phyloP scores from a whole-genome alignment of 1,140 invertebrate species.

The Drosophila pseudoobscura region DNA sequence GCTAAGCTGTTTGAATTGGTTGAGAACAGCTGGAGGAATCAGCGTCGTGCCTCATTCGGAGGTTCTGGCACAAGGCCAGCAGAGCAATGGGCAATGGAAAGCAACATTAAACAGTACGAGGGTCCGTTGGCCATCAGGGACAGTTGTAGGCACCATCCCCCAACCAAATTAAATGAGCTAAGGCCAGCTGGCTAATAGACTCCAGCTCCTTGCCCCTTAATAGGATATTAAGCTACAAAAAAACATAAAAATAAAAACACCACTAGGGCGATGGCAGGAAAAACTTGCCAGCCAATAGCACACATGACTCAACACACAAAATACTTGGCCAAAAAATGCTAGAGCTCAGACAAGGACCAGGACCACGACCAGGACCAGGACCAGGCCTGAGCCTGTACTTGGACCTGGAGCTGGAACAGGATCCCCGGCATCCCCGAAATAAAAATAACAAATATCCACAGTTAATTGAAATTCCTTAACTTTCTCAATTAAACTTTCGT shows the following conservation, averaged over 20 bases:
- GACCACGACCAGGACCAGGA: constrained; percentile 1
- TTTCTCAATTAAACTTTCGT: constrained; percentile 83
- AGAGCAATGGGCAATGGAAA: background rate
- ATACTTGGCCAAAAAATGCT: constrained; percentile 48
- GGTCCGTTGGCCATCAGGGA: no score
- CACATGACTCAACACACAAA: constrained; percentile 79
- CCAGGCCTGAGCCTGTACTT: background rate
- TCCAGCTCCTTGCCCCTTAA: constrained; percentile 52
- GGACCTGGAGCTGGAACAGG: constrained; percentile 13
- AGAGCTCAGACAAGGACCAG: constrained; percentile 14
- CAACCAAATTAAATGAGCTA: constrained; percentile 55
- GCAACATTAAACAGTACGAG: no score
- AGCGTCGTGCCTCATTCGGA: background rate
- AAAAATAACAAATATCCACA: constrained; percentile 82
- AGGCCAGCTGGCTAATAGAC: constrained; percentile 62
- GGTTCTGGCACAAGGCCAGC: constrained; percentile 41
- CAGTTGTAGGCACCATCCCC: background rate
- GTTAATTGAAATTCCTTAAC: constrained; percentile 83
- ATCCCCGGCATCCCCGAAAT: constrained; percentile 56
- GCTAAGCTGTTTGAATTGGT: constrained; percentile 15
- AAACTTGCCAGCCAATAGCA: constrained; percentile 73
- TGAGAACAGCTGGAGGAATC: constrained; percentile 16
- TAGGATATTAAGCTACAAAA: constrained; percentile 62
- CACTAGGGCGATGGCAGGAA: constrained; percentile 28
- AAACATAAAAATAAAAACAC: constrained; percentile 19